Base-by-base conservation (phyloP, 1,140 invertebrate species). In the Macrotrachela quadricornifera region DNA sequence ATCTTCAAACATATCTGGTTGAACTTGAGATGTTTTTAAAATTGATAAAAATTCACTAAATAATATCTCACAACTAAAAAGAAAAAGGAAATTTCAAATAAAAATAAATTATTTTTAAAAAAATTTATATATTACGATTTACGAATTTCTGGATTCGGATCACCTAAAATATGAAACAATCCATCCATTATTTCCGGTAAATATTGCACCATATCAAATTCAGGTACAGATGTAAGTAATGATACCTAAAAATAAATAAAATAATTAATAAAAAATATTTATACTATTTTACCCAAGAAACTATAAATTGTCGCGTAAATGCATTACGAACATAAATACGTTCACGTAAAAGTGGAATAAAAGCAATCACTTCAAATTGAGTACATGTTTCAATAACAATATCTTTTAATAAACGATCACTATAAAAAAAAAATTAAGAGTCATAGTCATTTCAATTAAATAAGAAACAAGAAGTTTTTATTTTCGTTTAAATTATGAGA, bases 141-240 rank as follows among this genome's bases (percentile, higher is more conserved):
- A 61, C 85, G 81, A 49, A 94, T 90, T 73, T 96, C 91, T 17
- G 76, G 71, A 58, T 79, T 82, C 37, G 80, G 78, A 71, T 95
- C 90, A 60, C 83, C 84, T 14, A 97, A 73, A 63, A 96, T 90
- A 57, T 77, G 76, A 67, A 97, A 90, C 3, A 99, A 73, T 0
- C 87, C 87, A 73, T 99, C 92, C 0, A 97, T 69, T 57, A 99
- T 81, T 63, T 96, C 87, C 9, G 90, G 86, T 57, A 99, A 72
- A 71, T 87, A 85, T 40, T 78, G 73, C n/a, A 91, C 75, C 66
- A 96, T 80, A 66, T 91, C 21, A 30, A 30, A 30, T 30, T 30
- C 21, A 30, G 21, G 21, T 30, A 30, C 21, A 30, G 21, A 30
- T 30, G 21, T 30, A 8, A 30, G 21, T 30, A 30, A 30, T 30